phyloP scores from a whole-genome alignment of 2,113 vertebrate species.

The Dipodomys ordii region DNA sequence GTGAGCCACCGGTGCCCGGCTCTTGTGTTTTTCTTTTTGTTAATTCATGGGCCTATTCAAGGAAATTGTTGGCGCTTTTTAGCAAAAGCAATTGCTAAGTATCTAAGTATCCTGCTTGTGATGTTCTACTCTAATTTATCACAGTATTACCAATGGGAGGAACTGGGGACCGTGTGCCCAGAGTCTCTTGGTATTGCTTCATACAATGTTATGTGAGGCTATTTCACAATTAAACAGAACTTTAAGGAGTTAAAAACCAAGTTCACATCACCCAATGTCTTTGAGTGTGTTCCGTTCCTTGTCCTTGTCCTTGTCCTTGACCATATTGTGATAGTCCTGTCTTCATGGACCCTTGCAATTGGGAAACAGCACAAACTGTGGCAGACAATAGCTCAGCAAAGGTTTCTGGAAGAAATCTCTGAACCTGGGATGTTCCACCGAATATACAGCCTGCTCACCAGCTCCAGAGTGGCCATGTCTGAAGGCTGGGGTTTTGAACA shows the following conservation, averaged over 20 bases:
- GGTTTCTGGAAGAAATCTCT: conserved; percentile 5
- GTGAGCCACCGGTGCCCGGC: too few relatives aligned
- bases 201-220: background rate
- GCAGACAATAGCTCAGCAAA: background rate
- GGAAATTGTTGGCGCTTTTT: too few relatives aligned
- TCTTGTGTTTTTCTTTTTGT: too few relatives aligned
- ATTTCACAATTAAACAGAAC: background rate
- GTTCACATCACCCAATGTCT: background rate
- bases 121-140: background rate
- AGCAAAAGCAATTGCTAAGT: too few relatives aligned
- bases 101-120: background rate
- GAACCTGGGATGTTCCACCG: background rate
- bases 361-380: background rate
- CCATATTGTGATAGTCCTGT: background rate
- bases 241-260: background rate
- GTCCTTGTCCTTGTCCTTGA: background rate
- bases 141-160: background rate
- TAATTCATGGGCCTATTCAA: too few relatives aligned
- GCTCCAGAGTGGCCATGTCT: background rate
- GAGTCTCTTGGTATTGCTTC: background rate
- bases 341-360: conserved; percentile 5
- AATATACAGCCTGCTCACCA: background rate
- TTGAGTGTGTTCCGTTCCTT: background rate
- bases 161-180: too few relatives aligned
- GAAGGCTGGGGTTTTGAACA: background rate